These are phyloP conservation scores for Pygoscelis antarcticus DNA, from an alignment of 2,113 vertebrate species.

Conservation along the genomic window DNA sequence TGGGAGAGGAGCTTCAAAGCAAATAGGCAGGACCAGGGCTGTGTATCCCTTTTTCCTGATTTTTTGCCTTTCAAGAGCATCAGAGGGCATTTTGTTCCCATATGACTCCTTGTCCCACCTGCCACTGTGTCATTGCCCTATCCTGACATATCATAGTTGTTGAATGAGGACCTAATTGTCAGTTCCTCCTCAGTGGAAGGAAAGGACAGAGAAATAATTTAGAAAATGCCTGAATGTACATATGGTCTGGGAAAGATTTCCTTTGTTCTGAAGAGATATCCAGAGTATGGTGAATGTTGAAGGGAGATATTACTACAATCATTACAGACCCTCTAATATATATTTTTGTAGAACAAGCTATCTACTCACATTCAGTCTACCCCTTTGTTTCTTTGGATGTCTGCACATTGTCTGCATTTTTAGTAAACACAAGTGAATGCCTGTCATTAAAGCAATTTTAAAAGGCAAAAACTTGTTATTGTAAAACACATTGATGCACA, in stretches of 20 bases:
- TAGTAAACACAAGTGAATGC: background rate
- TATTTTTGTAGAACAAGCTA: background rate
- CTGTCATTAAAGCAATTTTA: background rate
- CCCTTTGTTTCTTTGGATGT: background rate
- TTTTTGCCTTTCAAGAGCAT: background rate
- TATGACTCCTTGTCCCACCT: background rate
- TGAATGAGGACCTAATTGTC: background rate
- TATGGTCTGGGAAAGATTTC: background rate
- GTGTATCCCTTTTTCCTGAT: background rate
- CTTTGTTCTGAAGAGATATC: background rate
- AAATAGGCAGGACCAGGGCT: background rate
- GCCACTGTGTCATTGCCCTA: background rate
- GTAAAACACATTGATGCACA: rapidly evolving
- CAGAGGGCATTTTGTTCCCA: background rate
- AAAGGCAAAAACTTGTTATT: background rate
- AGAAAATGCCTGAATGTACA: background rate
- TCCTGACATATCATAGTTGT: background rate
- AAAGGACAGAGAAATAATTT: background rate
- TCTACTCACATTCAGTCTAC: background rate
- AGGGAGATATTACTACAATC: background rate
- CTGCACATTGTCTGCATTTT: background rate
- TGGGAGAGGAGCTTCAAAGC: background rate
- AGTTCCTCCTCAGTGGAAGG: background rate
- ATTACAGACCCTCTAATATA: background rate
- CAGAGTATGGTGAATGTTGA: background rate